These are phyloP conservation scores for Lepisosteus osseus DNA, from an alignment of 2,113 vertebrate species.

Conservation along the genomic window DNA sequence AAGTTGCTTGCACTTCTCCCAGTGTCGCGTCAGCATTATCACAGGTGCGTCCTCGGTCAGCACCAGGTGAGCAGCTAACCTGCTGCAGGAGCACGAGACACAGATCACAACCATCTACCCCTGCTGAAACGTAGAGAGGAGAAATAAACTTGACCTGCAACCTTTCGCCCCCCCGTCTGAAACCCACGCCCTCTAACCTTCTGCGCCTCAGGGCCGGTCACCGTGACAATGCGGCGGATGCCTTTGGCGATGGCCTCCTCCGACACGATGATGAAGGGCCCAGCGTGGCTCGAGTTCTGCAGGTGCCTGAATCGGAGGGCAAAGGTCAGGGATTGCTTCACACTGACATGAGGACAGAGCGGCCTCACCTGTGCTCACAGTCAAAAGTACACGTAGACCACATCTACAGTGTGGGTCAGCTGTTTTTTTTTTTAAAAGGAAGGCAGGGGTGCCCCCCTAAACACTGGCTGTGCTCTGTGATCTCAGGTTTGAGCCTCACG, in stretches of 20 bases:
- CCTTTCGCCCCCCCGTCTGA: neutral
- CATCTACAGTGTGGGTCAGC: neutral
- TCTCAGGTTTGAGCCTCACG: too few relatives aligned
- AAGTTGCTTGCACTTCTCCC: too few relatives aligned
- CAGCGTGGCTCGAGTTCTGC: conserved; percentile 82
- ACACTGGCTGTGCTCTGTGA: too few relatives aligned
- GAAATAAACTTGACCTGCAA: too few relatives aligned
- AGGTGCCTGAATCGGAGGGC: conserved; percentile 77
- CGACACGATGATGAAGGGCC: conserved; percentile 87
- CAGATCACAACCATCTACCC: too few relatives aligned
- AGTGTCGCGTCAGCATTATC: too few relatives aligned
- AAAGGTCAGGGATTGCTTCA: conserved; percentile 3
- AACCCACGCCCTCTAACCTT: conserved; percentile 69
- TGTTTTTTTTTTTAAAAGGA: conserved; percentile 1
- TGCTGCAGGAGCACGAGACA: too few relatives aligned
- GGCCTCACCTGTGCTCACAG: neutral
- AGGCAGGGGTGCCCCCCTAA: too few relatives aligned
- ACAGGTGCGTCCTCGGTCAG: too few relatives aligned
- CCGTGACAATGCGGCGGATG: conserved; percentile 91
- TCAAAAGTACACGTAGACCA: neutral
- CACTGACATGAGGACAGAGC: neutral
- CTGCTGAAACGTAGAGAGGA: too few relatives aligned
- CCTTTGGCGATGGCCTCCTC: conserved; percentile 98
- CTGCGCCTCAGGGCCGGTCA: conserved; percentile 88
- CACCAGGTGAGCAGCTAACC: too few relatives aligned